phyloP scores from a whole-genome alignment of 1,140 invertebrate species.

The Aporrectodea caliginosa region DNA sequence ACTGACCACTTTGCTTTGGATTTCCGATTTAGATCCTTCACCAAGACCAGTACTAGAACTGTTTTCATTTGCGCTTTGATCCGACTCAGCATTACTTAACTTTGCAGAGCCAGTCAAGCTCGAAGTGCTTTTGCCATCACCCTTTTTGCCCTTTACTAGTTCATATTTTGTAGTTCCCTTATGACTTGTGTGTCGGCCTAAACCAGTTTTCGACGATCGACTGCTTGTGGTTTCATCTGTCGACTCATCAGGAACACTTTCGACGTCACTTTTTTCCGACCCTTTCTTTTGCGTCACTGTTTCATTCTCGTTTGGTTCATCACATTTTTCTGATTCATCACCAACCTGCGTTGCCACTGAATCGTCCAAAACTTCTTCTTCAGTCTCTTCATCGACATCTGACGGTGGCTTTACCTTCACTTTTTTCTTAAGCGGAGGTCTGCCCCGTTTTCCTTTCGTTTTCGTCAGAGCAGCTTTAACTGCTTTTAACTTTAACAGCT shows the following conservation, averaged over 20 bases:
- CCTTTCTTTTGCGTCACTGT: neutral
- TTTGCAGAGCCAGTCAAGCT: neutral
- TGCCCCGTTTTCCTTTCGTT: neutral
- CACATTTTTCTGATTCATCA: too few relatives aligned
- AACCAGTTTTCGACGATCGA: neutral
- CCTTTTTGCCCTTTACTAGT: neutral
- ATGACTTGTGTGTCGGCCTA: neutral
- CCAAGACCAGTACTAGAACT: too few relatives aligned
- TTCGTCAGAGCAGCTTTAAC: slow-evolving; percentile 38
- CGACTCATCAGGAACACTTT: neutral
- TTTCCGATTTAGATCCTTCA: too few relatives aligned
- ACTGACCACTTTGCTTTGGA: neutral
- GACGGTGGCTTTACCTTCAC: neutral
- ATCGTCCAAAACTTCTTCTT: neutral
- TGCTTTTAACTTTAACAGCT: slow-evolving; percentile 42
- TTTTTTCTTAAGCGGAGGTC: neutral
- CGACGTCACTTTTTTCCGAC: neutral
- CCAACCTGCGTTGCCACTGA: neutral
- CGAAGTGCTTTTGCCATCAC: neutral
- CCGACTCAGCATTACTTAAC: neutral
- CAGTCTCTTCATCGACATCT: neutral
- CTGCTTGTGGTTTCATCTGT: neutral
- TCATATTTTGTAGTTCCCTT: neutral
- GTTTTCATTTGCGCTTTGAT: neutral
- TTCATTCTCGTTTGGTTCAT: too few relatives aligned